Percentiles rank a stretch among this genome's conserved stretches.
These are phyloP conservation scores for Andrena minutula DNA, from an alignment of 2,888 invertebrate species.

Conservation along the genomic window DNA sequence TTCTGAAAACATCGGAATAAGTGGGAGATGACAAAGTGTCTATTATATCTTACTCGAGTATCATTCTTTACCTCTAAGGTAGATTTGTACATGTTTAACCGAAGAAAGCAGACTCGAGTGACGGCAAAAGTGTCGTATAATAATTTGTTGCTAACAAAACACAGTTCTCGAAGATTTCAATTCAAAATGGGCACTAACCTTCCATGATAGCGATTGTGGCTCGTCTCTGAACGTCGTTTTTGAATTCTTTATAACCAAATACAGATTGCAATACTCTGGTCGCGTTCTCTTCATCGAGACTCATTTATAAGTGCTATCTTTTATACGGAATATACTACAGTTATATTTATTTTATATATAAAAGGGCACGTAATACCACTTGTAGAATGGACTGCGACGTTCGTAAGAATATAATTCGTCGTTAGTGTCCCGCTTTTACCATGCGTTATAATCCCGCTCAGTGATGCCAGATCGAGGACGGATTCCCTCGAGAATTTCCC, in stretches of 20 bases:
- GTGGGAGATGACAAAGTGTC: background rate
- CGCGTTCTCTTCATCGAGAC: background rate
- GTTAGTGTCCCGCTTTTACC: too few relatives aligned
- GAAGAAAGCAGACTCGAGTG: background rate
- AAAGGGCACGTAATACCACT: too few relatives aligned
- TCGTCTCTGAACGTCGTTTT: constrained; percentile 25
- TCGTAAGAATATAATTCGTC: too few relatives aligned
- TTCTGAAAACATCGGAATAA: constrained; percentile 29
- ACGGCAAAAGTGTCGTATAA: background rate
- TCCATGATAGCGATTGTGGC: constrained; percentile 13
- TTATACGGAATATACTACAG: background rate
- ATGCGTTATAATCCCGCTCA: too few relatives aligned
- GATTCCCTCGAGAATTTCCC: too few relatives aligned
- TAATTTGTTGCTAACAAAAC: too few relatives aligned
- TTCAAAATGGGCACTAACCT: constrained; percentile 21
- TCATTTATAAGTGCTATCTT: constrained; percentile 7
- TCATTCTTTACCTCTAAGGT: constrained; percentile 30
- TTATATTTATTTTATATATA: too few relatives aligned
- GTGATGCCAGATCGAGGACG: too few relatives aligned
- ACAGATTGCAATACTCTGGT: background rate
- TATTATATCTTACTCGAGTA: background rate
- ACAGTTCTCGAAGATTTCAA: background rate
- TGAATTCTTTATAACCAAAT: constrained; percentile 38
- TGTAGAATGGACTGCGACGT: too few relatives aligned
- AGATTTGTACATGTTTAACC: background rate